phyloP scores from a whole-genome alignment of 2,888 invertebrate genomes.

The Nemapogon koenigi region DNA sequence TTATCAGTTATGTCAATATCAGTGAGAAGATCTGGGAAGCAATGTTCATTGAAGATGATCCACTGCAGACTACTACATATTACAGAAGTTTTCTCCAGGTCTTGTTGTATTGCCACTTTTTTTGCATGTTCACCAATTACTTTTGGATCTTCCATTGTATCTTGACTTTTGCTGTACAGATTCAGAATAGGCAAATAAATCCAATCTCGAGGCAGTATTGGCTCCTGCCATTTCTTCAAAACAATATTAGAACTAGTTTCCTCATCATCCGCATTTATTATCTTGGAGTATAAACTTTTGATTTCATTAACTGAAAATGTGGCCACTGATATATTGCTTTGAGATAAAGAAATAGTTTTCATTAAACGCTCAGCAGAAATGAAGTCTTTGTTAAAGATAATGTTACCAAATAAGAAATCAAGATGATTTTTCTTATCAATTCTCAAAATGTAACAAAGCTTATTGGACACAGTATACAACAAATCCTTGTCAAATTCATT shows the following conservation, averaged over 20 bases:
- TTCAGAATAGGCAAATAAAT: conserved; percentile 74
- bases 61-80: conserved; percentile 65
- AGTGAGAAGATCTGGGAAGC: conserved; percentile 60
- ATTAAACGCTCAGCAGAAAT: conserved; percentile 64
- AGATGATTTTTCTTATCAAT: conserved; percentile 65
- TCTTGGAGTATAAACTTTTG: conserved; percentile 47
- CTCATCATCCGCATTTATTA: conserved; percentile 35
- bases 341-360: conserved; percentile 56
- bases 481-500: conserved; percentile 48
- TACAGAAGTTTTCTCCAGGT: conserved; percentile 45
- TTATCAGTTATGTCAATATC: conserved; percentile 66
- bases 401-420: conserved; percentile 60
- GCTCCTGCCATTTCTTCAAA: conserved; percentile 61
- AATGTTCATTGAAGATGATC: conserved; percentile 69
- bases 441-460: conserved; percentile 66
- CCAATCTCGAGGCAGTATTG: conserved; percentile 81
- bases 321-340: conserved; percentile 42
- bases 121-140: conserved; percentile 31
- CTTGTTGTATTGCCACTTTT: conserved; percentile 28
- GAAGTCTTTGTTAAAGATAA: conserved; percentile 68
- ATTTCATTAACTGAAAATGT: conserved; percentile 39
- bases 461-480: conserved; percentile 65
- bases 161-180: conserved; percentile 61
- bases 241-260: conserved; percentile 40
- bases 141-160: conserved; percentile 24